Conservation (phyloP, 1,140 invertebrate species). For the Drosophila lini region DNA sequence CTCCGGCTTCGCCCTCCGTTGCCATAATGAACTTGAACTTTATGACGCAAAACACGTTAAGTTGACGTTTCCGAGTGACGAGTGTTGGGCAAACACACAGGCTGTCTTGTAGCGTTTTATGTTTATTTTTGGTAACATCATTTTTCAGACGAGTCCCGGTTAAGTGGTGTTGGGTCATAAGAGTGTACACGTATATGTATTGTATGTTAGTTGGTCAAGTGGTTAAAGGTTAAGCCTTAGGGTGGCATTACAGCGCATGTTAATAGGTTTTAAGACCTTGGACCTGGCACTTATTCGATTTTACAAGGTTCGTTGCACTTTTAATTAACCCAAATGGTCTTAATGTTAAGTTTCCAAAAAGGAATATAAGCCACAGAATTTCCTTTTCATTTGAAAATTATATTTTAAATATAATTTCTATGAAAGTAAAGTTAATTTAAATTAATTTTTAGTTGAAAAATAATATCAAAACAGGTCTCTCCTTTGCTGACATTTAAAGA, state of each 20-base stretch:
- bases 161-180: slow-evolving; percentile 42
- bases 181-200: slow-evolving; percentile 14
- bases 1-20: slow-evolving; percentile 19
- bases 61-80: slow-evolving; percentile 56
- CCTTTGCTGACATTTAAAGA: neutral
- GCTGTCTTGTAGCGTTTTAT: slow-evolving; percentile 17
- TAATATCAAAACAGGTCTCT: neutral
- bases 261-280: slow-evolving; percentile 7
- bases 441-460: neutral
- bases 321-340: neutral
- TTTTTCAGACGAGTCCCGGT: slow-evolving; percentile 33
- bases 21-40: slow-evolving; percentile 80
- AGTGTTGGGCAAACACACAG: slow-evolving; percentile 49
- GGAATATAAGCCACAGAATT: neutral
- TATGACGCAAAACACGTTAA: slow-evolving; percentile 80
- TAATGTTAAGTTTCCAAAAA: neutral
- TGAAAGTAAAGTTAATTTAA: neutral
- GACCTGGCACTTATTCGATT: neutral
- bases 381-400: neutral
- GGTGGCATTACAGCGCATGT: neutral
- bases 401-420: neutral
- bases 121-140: slow-evolving; percentile 43
- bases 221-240: slow-evolving; percentile 28
- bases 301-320: neutral
- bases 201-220: slow-evolving; percentile 37